These are phyloP conservation scores for Tympanoctomys barrerae DNA, from an alignment of 2,797 vertebrate species.

Conservation along the genomic window DNA sequence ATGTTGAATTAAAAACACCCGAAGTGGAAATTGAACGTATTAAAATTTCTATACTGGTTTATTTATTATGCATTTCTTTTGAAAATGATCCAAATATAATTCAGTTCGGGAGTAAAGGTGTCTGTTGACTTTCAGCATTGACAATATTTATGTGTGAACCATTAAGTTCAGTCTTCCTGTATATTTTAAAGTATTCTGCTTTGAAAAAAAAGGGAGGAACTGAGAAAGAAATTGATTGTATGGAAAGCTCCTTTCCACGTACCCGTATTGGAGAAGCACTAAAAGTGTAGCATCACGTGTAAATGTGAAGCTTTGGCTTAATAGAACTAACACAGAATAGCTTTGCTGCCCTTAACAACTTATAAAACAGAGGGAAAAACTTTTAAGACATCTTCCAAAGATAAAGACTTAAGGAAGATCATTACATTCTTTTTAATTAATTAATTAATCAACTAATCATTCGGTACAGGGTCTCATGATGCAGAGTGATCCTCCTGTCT, in stretches of 20 bases:
- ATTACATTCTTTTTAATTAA: not conserved
- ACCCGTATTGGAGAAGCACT: not conserved
- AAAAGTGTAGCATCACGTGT: not conserved
- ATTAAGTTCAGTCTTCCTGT: not conserved
- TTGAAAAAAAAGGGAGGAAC: not conserved
- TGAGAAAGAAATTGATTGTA: not conserved
- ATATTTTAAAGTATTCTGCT: not conserved
- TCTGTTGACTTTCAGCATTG: constrained; percentile 31
- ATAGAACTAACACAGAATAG: not conserved
- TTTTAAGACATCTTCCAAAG: not conserved
- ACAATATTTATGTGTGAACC: constrained; percentile 5
- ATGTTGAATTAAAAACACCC: constrained; percentile 57
- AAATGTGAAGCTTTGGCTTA: constrained; percentile 22
- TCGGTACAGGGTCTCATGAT: too few species aligned
- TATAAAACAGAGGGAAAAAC: constrained; percentile 1
- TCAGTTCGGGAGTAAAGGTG: constrained; percentile 45
- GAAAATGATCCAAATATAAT: constrained; percentile 49
- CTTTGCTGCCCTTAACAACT: not conserved
- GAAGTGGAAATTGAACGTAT: constrained; percentile 41
- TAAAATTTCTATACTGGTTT: constrained; percentile 49
- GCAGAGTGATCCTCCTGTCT: too few species aligned
- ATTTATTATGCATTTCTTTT: constrained; percentile 59
- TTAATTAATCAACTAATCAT: too few species aligned
- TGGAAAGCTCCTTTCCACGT: not conserved
- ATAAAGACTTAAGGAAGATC: not conserved